Evolutionary conservation across 2,888 invertebrate species (phyloP), one percentile per base, ranked within the genome.

Genomic region (Andrena chrysosceles): DNA sequence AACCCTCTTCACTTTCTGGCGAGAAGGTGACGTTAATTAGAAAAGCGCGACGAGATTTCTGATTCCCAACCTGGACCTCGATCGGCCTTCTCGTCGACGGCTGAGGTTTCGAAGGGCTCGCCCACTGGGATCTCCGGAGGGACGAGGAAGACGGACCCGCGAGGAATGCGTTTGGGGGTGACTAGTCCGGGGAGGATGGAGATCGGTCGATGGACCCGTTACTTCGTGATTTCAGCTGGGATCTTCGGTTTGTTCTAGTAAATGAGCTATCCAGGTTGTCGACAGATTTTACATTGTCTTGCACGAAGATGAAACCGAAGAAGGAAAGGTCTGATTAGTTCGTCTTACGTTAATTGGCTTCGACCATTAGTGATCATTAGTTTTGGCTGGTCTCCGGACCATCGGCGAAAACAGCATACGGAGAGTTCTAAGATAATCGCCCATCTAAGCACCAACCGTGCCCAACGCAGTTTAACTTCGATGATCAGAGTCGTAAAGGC

Each of bases 11-110:
- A 85, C 85, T 88, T 84, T 84, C 67, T 64, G 82, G 77, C 74
- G 73, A 78, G 85, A 85, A 89, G 89, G 89, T 91, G 91, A 91
- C 92, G 89, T 93, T 92, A 92, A 93, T 93, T 92, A 93, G 91
- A 91, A 89, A 90, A 89, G 91, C 87, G 89, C 89, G 91, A 86
- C 87, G 87, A 84, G 88, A 90, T 83, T 87, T 75, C 85, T 81
- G 87, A 85, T 86, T 86, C 79, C 66, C 82, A 74, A 49, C 62
- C 71, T 62, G 82, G 70, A 81, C 84, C 83, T 74, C 72, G 77
- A 75, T 78, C 54, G 72, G 63, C 56, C 68, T 68, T 33, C 66
- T 48, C 54, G 42, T 77, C 62, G 72, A 42, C 67, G 64, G 71
- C 81, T 63, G 70, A 52, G 56, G 73, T 74, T 59, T 49, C 71